Percentiles rank a stretch among this genome's conserved stretches.
These are phyloP conservation scores for Phacellophora camtschatica DNA, from an alignment of 30 jellyfish, hydroid and myxozoan genomes.

Conservation along the genomic window DNA sequence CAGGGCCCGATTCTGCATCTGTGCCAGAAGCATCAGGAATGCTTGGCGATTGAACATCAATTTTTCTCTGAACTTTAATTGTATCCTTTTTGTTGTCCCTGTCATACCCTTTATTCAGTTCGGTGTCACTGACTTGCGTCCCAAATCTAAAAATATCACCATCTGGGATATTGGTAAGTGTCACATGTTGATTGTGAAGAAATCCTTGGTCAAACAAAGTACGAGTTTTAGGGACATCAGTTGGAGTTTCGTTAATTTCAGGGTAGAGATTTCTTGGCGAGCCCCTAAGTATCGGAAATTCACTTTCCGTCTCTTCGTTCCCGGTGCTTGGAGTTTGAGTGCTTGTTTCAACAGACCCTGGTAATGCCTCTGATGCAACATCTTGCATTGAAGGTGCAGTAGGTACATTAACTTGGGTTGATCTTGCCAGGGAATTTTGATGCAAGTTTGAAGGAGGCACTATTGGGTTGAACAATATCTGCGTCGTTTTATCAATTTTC, in stretches of 20 bases:
- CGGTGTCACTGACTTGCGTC: neutral
- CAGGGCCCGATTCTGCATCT: slow-evolving; percentile 35
- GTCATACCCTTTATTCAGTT: neutral
- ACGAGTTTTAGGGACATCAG: neutral
- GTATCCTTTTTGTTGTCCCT: neutral
- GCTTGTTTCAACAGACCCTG: slow-evolving; percentile 30
- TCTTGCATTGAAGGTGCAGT: neutral
- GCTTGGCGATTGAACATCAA: slow-evolving; percentile 7
- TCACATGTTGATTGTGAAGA: neutral
- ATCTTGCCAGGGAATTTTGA: neutral
- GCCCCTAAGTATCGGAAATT: slow-evolving; percentile 30
- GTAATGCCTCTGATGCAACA: neutral
- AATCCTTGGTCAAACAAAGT: slow-evolving; percentile 27
- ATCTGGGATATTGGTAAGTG: neutral
- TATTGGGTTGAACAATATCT: neutral
- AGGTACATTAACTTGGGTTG: neutral
- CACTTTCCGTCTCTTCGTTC: slow-evolving; percentile 61
- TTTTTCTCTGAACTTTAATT: slow-evolving; percentile 11
- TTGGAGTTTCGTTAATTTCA: slow-evolving; percentile 14
- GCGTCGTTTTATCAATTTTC: slow-evolving; percentile 42
- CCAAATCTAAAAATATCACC: slow-evolving; percentile 38
- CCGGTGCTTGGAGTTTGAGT: slow-evolving; percentile 53
- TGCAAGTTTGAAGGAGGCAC: neutral
- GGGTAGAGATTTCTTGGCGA: slow-evolving; percentile 55
- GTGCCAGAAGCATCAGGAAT: slow-evolving; percentile 36